These are phyloP conservation scores for Hydrozoanthus gracilis DNA, from an alignment of 92 coral and sea anemone genomes.

Conservation along the genomic window DNA sequence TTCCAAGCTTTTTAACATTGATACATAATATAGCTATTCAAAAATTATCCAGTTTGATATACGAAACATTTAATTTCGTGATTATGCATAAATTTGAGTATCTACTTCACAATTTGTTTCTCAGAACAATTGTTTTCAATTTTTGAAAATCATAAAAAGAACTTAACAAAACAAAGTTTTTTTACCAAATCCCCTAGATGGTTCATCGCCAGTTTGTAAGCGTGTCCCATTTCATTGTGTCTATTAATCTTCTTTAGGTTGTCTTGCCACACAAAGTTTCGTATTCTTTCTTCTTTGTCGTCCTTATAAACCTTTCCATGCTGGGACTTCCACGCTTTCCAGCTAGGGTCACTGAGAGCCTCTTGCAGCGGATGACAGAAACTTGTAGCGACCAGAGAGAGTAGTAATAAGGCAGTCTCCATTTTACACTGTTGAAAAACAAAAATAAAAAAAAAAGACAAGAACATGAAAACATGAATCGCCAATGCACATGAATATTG, in stretches of 20 bases:
- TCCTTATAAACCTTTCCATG: conserved; percentile 72
- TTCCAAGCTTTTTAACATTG: no score
- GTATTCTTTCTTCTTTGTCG: conserved; percentile 74
- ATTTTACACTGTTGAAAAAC: conserved; percentile 31
- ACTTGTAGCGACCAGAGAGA: conserved; percentile 34
- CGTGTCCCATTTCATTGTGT: conserved; percentile 77
- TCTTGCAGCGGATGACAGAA: conserved; percentile 52
- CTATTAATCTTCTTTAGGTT: conserved; percentile 82
- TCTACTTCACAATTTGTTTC: not conserved
- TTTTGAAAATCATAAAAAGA: not conserved
- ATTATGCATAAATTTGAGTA: no score
- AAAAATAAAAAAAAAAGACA: not conserved
- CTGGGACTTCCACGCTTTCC: conserved; percentile 88
- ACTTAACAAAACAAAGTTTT: not conserved
- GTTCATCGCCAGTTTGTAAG: conserved; percentile 84
- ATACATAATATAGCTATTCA: no score
- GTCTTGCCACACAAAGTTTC: conserved; percentile 89
- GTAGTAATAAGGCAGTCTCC: conserved; percentile 52
- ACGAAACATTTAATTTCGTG: no score
- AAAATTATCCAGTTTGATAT: no score
- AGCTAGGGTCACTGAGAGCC: conserved; percentile 70
- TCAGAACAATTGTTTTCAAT: not conserved
- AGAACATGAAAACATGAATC: not conserved
- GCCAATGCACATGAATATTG: not conserved
- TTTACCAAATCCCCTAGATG: conserved; percentile 92